A percentile compares a stretch with the other conserved stretches of the same genome.
These are phyloP conservation scores for Limnodromus scolopaceus DNA, from an alignment of 2,797 vertebrate species.

Conservation along the genomic window DNA sequence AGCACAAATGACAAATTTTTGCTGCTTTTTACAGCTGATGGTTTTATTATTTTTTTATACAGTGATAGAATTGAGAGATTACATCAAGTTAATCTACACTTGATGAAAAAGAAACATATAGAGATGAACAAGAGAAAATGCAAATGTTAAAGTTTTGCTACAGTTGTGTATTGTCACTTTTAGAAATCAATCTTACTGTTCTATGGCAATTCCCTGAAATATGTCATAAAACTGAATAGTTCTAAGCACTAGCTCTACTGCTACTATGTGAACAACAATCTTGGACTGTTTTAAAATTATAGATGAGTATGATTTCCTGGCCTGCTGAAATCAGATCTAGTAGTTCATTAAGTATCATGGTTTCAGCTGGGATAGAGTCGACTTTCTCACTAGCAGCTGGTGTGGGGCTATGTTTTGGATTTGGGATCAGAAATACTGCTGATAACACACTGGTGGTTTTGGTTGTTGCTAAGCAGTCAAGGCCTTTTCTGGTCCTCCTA, in stretches of 20 bases:
- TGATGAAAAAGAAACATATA: background rate
- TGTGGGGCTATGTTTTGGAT: background rate
- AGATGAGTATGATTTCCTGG: background rate
- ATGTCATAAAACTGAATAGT: background rate
- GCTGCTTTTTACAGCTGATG: background rate
- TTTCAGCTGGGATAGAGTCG: background rate
- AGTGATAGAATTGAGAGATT: background rate
- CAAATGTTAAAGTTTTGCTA: background rate
- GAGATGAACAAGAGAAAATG: background rate
- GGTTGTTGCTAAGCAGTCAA: background rate
- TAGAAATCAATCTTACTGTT: background rate
- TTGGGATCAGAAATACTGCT: background rate
- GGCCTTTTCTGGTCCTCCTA: background rate
- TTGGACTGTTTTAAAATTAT: background rate
- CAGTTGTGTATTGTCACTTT: background rate
- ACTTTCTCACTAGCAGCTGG: background rate
- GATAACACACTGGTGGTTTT: background rate
- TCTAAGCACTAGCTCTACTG: background rate
- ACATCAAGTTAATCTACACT: background rate
- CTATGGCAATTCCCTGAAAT: background rate
- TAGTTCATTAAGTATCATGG: background rate
- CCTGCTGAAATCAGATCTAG: background rate
- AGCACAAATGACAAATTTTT: background rate
- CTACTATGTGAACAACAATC: background rate
- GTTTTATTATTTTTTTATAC: background rate